Base-by-base conservation (phyloP, 2,888 invertebrate genomes). In the Drosophila austrosaltans region DNA sequence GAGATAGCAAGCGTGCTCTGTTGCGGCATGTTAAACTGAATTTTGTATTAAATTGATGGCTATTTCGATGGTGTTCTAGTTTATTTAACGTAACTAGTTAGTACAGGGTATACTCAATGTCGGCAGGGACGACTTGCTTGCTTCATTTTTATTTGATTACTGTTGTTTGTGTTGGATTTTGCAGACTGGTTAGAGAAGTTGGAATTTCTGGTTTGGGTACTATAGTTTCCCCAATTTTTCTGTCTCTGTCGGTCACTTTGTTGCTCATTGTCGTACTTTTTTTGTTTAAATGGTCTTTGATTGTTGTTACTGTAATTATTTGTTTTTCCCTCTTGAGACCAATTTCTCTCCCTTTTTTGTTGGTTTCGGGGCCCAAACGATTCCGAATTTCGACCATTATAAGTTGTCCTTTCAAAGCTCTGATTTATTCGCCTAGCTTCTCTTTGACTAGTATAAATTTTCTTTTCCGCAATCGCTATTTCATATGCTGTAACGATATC, bases 131-230 rank as follows among this genome's bases (percentile, higher is more conserved):
- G n/a, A n/a, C n/a, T n/a, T n/a, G n/a, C n/a, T n/a, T n/a, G n/a
- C n/a, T n/a, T n/a, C n/a, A n/a, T n/a, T n/a, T 44, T 44, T 44
- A 20, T 44, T 44, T 44, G 44, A 44, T 44, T 44, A 44, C 44
- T 44, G 44, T 44, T 44, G 44, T 44, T 44, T 44, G 44, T 44
- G 44, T 44, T 44, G 44, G 44, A 44, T 20, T 44, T 44, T 44
- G 44, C 44, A 44, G 44, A 44, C 44, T 44, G 44, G 44, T 44
- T 44, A 44, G 44, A 44, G 44, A 16, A 16, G 16, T 16, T 16
- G 16, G 16, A 16, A 16, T 16, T 16, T 16, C 16, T 16, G 0
- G 16, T 16, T 16, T 16, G 16, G 16, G 16, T 16, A 16, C 16
- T 16, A 16, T 16, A 16, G 16, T 16, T 16, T 16, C 16, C 16